Conservation (phyloP, 1,140 invertebrate genomes). For the Drosophila ambigua region DNA sequence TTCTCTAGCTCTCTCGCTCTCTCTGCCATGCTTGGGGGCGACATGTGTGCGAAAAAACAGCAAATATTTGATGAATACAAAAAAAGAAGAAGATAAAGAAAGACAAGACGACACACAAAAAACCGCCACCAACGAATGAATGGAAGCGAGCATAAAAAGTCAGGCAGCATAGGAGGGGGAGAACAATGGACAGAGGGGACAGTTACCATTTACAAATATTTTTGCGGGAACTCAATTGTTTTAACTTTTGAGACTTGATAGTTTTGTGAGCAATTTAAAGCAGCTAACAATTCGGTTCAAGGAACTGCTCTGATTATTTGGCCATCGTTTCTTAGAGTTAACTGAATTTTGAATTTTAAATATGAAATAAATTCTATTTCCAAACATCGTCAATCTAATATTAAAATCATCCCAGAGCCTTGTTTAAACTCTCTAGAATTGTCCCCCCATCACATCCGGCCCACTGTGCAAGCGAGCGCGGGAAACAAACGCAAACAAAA, state of each 20-base stretch:
- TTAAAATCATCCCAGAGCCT: too few species aligned
- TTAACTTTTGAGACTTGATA: too few species aligned
- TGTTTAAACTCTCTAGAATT: neutral
- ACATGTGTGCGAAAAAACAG: conserved; percentile 68
- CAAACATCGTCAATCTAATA: too few species aligned
- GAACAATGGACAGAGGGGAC: conserved; percentile 36
- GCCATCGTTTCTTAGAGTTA: too few species aligned
- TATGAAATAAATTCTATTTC: too few species aligned
- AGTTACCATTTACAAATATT: conserved; percentile 38
- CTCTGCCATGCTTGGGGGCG: conserved; percentile 46
- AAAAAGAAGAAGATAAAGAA: conserved; percentile 62
- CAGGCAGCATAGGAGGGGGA: conserved; percentile 31
- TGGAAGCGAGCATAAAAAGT: conserved; percentile 67
- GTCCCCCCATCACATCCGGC: too few species aligned
- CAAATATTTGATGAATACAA: conserved; percentile 59
- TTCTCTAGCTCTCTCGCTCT: conserved; percentile 24
- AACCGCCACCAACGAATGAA: conserved; percentile 73
- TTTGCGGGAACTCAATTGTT: conserved; percentile 16
- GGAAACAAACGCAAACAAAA: conserved; percentile 31
- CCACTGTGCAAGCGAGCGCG: conserved; percentile 45
- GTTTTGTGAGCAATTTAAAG: too few species aligned
- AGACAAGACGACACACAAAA: conserved; percentile 59
- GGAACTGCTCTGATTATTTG: too few species aligned
- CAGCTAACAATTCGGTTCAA: too few species aligned
- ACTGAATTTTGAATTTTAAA: too few species aligned